These are phyloP conservation scores for Mamestra brassicae DNA, from an alignment of 2,888 invertebrate genomes.

Conservation along the genomic window DNA sequence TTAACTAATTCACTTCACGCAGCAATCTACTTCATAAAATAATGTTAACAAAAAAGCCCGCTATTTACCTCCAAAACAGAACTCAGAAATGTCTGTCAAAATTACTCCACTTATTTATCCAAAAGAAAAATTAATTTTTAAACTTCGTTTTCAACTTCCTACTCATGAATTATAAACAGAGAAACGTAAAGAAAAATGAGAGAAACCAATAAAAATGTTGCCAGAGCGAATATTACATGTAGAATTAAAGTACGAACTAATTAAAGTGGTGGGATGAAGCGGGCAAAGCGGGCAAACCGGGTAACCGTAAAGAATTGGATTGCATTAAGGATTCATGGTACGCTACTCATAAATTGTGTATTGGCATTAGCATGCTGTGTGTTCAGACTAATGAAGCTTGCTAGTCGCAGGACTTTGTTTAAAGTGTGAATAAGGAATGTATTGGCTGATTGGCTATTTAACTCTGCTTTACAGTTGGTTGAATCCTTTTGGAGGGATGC, in stretches of 20 bases:
- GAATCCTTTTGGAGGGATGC: not conserved
- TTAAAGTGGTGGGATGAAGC: conserved; percentile 52
- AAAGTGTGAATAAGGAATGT: conserved; percentile 23
- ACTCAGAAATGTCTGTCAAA: conserved; percentile 20
- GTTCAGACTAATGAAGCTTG: conserved; percentile 49
- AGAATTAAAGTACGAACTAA: conserved; percentile 62
- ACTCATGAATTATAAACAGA: conserved; percentile 45
- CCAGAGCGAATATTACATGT: conserved; percentile 49
- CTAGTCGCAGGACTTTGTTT: conserved; percentile 27
- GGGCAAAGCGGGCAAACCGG: conserved; percentile 19
- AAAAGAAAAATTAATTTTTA: conserved; percentile 34
- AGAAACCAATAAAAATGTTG: conserved; percentile 54
- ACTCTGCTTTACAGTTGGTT: not conserved
- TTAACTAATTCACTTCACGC: not conserved
- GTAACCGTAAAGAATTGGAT: conserved; percentile 61
- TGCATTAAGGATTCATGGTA: conserved; percentile 55
- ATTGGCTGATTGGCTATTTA: conserved; percentile 27
- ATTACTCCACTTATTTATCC: conserved; percentile 32
- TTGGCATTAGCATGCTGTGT: conserved; percentile 51
- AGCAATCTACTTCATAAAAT: not conserved
- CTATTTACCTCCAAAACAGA: conserved; percentile 18
- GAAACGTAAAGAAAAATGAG: conserved; percentile 39
- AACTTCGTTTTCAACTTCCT: conserved; percentile 35
- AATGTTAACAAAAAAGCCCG: conserved; percentile 7
- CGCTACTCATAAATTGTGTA: conserved; percentile 58